A percentile compares a stretch with the other conserved stretches of the same genome.
Evolutionary conservation across 2,888 invertebrate genomes (phyloP).

Genomic region (Hemicrepidius hirtus): DNA sequence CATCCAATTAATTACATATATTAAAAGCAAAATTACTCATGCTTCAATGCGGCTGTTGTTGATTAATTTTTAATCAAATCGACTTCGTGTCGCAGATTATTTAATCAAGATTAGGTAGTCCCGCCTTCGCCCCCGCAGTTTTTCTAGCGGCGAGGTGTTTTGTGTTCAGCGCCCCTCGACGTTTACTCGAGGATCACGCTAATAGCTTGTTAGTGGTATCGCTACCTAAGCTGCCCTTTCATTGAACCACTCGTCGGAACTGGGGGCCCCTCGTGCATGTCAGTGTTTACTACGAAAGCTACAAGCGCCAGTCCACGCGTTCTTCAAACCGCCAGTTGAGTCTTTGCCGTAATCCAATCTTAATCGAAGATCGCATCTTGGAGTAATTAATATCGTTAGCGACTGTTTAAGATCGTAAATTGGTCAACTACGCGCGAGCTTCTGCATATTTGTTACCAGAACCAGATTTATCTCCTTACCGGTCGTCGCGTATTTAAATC

Average conservation of each 20-base stretch:
- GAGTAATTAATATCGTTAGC: neutral
- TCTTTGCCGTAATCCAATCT: slow-evolving; percentile 31
- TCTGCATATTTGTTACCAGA: too few species aligned
- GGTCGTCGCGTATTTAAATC: neutral
- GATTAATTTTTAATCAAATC: slow-evolving; percentile 35
- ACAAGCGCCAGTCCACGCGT: slow-evolving; percentile 40
- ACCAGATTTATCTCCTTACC: neutral
- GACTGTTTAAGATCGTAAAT: slow-evolving; percentile 1
- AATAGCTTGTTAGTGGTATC: slow-evolving; percentile 56
- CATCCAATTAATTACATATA: slow-evolving; percentile 17
- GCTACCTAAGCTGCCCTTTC: slow-evolving; percentile 51
- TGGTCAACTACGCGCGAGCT: neutral
- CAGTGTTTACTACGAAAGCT: slow-evolving; percentile 46
- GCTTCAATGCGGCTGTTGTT: slow-evolving; percentile 15
- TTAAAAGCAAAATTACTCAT: slow-evolving; percentile 21
- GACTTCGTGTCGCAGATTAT: slow-evolving; percentile 70
- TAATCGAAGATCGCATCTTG: slow-evolving; percentile 33
- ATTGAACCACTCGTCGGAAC: slow-evolving; percentile 38
- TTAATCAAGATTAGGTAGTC: slow-evolving; percentile 65
- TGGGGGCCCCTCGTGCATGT: slow-evolving; percentile 41
- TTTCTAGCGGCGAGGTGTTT: slow-evolving; percentile 69
- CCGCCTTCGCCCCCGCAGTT: slow-evolving; percentile 70
- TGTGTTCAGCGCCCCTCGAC: slow-evolving; percentile 71
- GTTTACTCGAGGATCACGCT: slow-evolving; percentile 62
- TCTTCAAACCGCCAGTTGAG: slow-evolving; percentile 32